Conservation (phyloP, 1,140 invertebrate genomes). For the Protaetia brevitarsis region DNA sequence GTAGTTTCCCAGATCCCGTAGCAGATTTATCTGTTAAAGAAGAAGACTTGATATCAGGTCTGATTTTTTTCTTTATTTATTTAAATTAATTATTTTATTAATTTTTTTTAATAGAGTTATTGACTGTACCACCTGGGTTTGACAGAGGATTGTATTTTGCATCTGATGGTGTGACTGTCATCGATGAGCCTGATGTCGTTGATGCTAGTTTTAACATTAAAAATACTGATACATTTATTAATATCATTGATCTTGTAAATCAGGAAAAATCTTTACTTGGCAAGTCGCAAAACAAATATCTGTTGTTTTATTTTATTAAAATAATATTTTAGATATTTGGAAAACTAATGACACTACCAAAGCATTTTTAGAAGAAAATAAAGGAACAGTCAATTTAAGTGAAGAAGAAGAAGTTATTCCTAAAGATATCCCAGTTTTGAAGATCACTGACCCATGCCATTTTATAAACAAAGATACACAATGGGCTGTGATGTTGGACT, state of each 20-base stretch:
- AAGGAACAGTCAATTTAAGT: constrained; percentile 22
- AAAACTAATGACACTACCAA: constrained; percentile 14
- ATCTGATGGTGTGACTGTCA: constrained; percentile 51
- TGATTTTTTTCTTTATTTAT: too few relatives aligned
- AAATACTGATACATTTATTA: constrained; percentile 34
- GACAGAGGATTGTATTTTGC: constrained; percentile 56
- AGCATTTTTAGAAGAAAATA: constrained; percentile 18
- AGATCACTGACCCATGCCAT: constrained; percentile 24
- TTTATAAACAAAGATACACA: constrained; percentile 51
- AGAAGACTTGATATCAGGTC: constrained; percentile 8
- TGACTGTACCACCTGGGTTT: constrained; percentile 65
- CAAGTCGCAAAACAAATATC: constrained; percentile 26
- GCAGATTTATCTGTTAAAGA: constrained; percentile 37
- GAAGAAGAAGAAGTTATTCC: constrained; percentile 42
- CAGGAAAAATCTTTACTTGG: constrained; percentile 39
- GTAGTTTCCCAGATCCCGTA: constrained; percentile 65
- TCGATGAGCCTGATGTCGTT: background rate
- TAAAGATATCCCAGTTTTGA: constrained; percentile 37
- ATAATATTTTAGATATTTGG: constrained; percentile 22
- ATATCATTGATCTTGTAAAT: constrained; percentile 43
- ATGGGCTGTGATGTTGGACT: constrained; percentile 86
- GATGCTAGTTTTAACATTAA: background rate
- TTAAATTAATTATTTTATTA: too few relatives aligned
- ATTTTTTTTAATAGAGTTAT: too few relatives aligned
- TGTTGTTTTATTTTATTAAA: background rate